phyloP scores from a whole-genome alignment of 2,888 invertebrate genomes.

The Drosophila paranaensis region DNA sequence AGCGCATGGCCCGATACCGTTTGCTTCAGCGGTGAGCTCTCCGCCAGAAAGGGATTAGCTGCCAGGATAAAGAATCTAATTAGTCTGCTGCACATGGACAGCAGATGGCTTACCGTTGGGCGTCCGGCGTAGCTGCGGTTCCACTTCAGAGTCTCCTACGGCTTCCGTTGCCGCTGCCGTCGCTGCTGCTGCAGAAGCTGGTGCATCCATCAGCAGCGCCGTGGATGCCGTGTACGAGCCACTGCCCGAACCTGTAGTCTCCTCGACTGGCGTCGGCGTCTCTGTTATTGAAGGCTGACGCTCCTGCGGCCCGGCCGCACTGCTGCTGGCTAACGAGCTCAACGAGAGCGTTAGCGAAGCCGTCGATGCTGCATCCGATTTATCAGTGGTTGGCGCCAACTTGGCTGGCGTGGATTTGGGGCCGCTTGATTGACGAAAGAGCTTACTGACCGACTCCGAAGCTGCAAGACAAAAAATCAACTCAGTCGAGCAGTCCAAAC shows the following conservation, averaged over 20 bases:
- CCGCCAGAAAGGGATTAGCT: slow-evolving; percentile 80
- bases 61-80: slow-evolving; percentile 49
- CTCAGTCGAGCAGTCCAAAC: slow-evolving; percentile 42
- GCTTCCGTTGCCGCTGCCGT: slow-evolving; percentile 7
- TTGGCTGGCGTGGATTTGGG: slow-evolving; percentile 66
- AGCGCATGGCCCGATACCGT: slow-evolving; percentile 56
- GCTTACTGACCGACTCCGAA: slow-evolving; percentile 84
- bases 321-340: slow-evolving; percentile 82
- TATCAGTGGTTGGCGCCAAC: slow-evolving; percentile 56
- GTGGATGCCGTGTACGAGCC: slow-evolving; percentile 81
- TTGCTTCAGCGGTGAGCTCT: slow-evolving; percentile 68
- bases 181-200: slow-evolving; percentile 10
- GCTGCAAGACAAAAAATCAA: slow-evolving; percentile 61
- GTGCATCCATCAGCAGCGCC: slow-evolving; percentile 74
- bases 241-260: slow-evolving; percentile 67
- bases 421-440: slow-evolving; percentile 83
- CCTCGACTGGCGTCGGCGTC: slow-evolving; percentile 70
- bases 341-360: slow-evolving; percentile 81
- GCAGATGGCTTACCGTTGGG: slow-evolving; percentile 66
- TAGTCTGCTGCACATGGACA: slow-evolving; percentile 41
- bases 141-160: slow-evolving; percentile 43
- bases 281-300: slow-evolving; percentile 62
- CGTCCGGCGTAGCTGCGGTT: slow-evolving; percentile 53
- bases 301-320: slow-evolving; percentile 64
- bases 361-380: slow-evolving; percentile 70